Conservation (phyloP, 2,888 invertebrate species). For the Diadegma fenestrale region DNA sequence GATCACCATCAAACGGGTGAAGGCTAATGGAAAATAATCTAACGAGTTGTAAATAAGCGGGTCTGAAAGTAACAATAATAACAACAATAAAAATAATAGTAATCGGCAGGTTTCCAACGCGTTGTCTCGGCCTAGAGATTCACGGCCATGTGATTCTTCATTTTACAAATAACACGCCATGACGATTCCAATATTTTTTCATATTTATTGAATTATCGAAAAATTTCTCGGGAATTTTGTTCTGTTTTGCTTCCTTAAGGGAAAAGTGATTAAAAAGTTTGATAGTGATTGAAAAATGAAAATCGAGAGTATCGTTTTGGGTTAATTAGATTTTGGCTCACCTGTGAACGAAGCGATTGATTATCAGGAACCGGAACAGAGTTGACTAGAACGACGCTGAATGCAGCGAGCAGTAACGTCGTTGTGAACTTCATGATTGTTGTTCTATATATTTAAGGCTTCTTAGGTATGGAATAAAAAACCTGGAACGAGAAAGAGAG, state of each 20-base stretch:
- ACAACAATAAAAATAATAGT: conserved; percentile 4
- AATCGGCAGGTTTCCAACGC: neutral
- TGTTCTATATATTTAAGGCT: conserved; percentile 18
- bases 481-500: conserved; percentile 32
- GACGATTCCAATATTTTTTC: neutral
- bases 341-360: conserved; percentile 80
- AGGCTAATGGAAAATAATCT: neutral
- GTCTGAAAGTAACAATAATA: neutral
- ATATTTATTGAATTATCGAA: too few species aligned
- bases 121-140: neutral
- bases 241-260: neutral
- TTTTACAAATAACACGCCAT: neutral
- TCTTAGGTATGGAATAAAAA: conserved; percentile 48
- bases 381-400: conserved; percentile 79
- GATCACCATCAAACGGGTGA: neutral
- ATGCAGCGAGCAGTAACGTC: conserved; percentile 75
- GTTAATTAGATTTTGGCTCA: conserved; percentile 69
- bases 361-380: conserved; percentile 79
- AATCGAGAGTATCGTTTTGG: too few species aligned
- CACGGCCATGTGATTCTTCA: too few species aligned
- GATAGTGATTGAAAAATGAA: neutral
- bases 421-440: conserved; percentile 78
- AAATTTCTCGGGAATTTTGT: neutral
- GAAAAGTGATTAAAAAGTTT: neutral
- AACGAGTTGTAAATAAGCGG: conserved; percentile 5